Evolutionary conservation across 1,140 invertebrate genomes (phyloP).

Genomic region (Drosophila nasuta): DNA sequence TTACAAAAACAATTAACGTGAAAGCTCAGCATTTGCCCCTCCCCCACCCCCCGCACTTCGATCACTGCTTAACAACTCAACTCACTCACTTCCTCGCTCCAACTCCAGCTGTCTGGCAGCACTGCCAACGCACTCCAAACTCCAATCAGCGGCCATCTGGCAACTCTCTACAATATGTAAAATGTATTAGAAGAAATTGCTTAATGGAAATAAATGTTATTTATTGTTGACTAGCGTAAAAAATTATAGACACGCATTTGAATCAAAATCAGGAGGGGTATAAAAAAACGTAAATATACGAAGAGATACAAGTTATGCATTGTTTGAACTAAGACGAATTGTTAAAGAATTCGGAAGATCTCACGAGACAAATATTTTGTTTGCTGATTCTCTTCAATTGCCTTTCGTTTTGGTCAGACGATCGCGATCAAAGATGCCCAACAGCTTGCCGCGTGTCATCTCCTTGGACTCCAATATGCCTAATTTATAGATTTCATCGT

Average conservation of each 20-base stretch:
- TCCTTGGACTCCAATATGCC: constrained; percentile 97
- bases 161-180: constrained; percentile 11
- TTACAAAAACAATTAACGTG: no score
- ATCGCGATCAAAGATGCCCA: constrained; percentile 91
- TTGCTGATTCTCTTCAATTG: neutral
- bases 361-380: neutral
- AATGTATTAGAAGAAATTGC: constrained; percentile 42
- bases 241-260: neutral
- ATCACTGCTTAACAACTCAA: no score
- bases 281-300: neutral
- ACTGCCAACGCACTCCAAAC: neutral
- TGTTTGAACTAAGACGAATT: no score
- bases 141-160: constrained; percentile 4
- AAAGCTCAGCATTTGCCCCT: no score
- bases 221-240: constrained; percentile 59
- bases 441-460: constrained; percentile 97
- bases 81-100: neutral
- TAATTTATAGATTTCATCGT: constrained; percentile 96
- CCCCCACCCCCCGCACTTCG: no score
- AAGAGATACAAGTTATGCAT: no score
- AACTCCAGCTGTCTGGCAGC: neutral
- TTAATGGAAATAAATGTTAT: constrained; percentile 68
- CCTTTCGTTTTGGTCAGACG: constrained; percentile 35
- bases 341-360: no score
- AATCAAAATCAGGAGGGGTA: neutral